Evolutionary conservation across 1,140 invertebrate species (phyloP), one percentile per base, ranked within the genome.

Genomic region (Drosophila bipectinata): DNA sequence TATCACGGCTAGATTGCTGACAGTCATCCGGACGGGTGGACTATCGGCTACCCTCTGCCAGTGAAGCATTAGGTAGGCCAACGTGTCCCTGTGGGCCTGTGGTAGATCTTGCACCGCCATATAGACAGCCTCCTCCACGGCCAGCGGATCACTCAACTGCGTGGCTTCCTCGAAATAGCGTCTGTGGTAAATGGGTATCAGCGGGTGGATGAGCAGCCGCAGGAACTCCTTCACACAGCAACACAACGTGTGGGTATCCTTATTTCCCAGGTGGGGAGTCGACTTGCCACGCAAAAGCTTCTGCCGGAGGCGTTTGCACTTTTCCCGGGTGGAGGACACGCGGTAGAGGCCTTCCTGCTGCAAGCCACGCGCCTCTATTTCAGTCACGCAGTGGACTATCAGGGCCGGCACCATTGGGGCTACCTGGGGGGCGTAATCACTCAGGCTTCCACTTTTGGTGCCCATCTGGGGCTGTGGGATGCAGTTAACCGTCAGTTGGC

Each of bases 331-430:
- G 34, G 98, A 98, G 59, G 97, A 96, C 30, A 99, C 94, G 48
- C 98, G 94, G 92, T 99, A 99, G 1, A 99, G 92, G 5, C 98
- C 98, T 37, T 96, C 94, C 92, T 98, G 97, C 12, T 92, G 93
- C 37, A 99, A 92, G 0, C 96, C 98, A 21, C 97, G 92, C 2
- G 94, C 92, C 93, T 99, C 98, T 24, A 99, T 90, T 53, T 99
- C 98, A 77, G 97, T 98, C 14, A 98, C 94, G 90, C 98, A 99
- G 89, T 99, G 98, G 37, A 99, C 96, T 67, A 99, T 94, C 3
- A 99, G 85, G 0, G 97, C 96, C 6, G 98, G 98, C 49, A 99
- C 96, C 96, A 98, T 97, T 1, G 98, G 98, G 14, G 96, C 93
- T 4, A 94, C 94, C 49, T 92, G 92, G 6, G 98, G 97, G 0